Conservation (phyloP, 2,888 invertebrate species). For the Halictus ligatus region DNA sequence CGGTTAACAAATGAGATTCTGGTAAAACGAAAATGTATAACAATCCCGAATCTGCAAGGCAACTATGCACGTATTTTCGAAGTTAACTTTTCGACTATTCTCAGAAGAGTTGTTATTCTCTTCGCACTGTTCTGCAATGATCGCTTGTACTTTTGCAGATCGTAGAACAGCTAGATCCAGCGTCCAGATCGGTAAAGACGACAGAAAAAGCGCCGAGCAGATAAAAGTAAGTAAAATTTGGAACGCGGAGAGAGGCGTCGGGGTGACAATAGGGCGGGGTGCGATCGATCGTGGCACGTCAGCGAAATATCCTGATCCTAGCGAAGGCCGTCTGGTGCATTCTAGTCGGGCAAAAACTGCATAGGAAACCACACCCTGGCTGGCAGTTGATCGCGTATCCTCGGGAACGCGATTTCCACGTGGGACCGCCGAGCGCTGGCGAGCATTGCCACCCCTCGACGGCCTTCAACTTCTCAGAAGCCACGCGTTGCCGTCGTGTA, state of each 20-base stretch:
- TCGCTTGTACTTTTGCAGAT: neutral
- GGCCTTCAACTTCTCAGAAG: neutral
- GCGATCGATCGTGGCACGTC: conserved; percentile 31
- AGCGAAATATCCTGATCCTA: conserved; percentile 80
- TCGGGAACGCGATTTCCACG: conserved; percentile 77
- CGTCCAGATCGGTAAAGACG: neutral
- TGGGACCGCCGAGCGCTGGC: neutral
- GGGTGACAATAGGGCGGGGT: conserved; percentile 41
- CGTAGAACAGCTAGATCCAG: neutral
- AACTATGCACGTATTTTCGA: too few relatives aligned
- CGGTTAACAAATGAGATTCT: too few relatives aligned
- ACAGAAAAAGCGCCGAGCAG: neutral
- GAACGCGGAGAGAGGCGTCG: conserved; percentile 36
- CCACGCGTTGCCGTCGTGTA: neutral
- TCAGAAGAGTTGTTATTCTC: too few relatives aligned
- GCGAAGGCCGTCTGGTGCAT: conserved; percentile 83
- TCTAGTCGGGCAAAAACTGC: conserved; percentile 81
- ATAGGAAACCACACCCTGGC: conserved; percentile 83
- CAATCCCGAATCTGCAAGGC: too few relatives aligned
- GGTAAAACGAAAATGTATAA: too few relatives aligned
- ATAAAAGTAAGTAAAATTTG: conserved; percentile 38
- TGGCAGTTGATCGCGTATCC: conserved; percentile 74
- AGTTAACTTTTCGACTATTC: too few relatives aligned
- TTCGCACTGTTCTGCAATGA: too few relatives aligned
- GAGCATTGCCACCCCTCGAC: conserved; percentile 24